Conservation (phyloP, 2,113 vertebrate species). For the Cynoglossus semilaevis region DNA sequence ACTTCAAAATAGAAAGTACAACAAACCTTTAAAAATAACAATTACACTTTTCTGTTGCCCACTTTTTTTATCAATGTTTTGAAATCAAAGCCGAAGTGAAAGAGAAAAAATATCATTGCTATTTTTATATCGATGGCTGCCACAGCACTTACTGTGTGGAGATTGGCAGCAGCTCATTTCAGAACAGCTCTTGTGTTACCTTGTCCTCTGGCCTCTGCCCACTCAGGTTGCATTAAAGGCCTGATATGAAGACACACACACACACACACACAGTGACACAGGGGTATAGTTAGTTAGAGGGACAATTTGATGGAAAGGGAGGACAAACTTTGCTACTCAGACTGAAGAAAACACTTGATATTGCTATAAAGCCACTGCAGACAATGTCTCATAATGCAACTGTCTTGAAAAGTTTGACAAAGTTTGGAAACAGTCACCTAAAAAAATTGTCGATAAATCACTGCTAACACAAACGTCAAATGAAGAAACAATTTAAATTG, state of each 20-base stretch:
- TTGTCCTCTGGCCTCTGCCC: slow-evolving; percentile 52
- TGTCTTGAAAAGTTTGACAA: not conserved
- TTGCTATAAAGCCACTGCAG: too few relatives aligned
- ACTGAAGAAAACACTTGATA: too few relatives aligned
- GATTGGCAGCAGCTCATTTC: slow-evolving; percentile 48
- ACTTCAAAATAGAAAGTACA: too few relatives aligned
- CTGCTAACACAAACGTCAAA: too few relatives aligned
- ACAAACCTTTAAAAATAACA: too few relatives aligned
- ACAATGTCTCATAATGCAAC: not conserved
- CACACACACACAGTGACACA: slow-evolving; percentile 4
- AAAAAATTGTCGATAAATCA: too few relatives aligned
- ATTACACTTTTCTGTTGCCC: too few relatives aligned
- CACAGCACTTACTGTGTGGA: slow-evolving; percentile 29
- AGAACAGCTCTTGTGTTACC: slow-evolving; percentile 34
- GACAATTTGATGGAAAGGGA: slow-evolving; percentile 2
- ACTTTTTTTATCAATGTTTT: slow-evolving; percentile 6
- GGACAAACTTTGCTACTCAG: not conserved
- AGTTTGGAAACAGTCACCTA: too few relatives aligned
- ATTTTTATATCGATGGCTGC: slow-evolving; percentile 42
- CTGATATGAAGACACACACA: too few relatives aligned
- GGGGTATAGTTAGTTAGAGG: not conserved
- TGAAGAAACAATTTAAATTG: too few relatives aligned
- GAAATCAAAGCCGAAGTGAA: slow-evolving; percentile 14
- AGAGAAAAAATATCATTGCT: not conserved
- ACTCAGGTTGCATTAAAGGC: slow-evolving; percentile 43